Percentiles rank a stretch among this genome's conserved stretches.
These are phyloP conservation scores for Schrankia costaestrigalis DNA, from an alignment of 2,888 invertebrate genomes.

Conservation along the genomic window DNA sequence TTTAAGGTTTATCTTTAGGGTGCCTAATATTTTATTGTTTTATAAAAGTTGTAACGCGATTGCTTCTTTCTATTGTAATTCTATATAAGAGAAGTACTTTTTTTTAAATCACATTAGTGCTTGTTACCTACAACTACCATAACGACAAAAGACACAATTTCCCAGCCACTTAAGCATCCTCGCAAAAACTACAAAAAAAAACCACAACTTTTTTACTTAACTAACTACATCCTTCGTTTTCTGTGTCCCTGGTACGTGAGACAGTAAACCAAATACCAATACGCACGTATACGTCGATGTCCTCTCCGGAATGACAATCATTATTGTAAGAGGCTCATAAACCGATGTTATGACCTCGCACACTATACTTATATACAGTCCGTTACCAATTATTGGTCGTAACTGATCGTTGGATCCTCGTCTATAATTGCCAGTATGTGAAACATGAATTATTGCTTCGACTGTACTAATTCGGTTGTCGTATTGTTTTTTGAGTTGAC, in stretches of 20 bases:
- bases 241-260: background rate
- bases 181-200: too few relatives aligned
- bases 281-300: slow-evolving; percentile 30
- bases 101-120: too few relatives aligned
- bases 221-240: too few relatives aligned
- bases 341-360: slow-evolving; percentile 59
- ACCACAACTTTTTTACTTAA: too few relatives aligned
- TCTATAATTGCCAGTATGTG: slow-evolving; percentile 64
- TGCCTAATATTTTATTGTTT: too few relatives aligned
- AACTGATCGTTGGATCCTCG: slow-evolving; percentile 66
- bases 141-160: too few relatives aligned
- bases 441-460: slow-evolving; percentile 22
- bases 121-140: too few relatives aligned
- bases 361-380: slow-evolving; percentile 68
- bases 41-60: too few relatives aligned
- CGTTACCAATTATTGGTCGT: slow-evolving; percentile 73
- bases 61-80: too few relatives aligned
- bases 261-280: slow-evolving; percentile 1
- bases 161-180: too few relatives aligned
- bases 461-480: slow-evolving; percentile 17
- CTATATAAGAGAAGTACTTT: too few relatives aligned
- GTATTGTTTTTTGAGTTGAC: slow-evolving; percentile 7
- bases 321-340: slow-evolving; percentile 70
- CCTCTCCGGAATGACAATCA: slow-evolving; percentile 62
- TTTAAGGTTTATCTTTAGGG: too few relatives aligned